phyloP scores from a whole-genome alignment of 2,888 invertebrate species.

The Acleris sparsana region DNA sequence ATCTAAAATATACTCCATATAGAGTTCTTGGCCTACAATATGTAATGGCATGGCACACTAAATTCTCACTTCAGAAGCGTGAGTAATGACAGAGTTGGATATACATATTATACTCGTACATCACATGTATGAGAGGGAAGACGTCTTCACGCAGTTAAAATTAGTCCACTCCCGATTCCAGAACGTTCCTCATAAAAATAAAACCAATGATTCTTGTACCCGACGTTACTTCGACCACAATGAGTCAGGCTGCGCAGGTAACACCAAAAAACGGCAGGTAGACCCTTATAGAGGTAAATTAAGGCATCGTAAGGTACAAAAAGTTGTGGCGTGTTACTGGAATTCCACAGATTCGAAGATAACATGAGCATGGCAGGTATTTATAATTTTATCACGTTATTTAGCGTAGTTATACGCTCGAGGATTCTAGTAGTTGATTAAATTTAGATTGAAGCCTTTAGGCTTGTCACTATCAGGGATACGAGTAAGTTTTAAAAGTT shows the following conservation, averaged over 20 bases:
- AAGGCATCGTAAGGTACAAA: slow-evolving; percentile 31
- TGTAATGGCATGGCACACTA: no score
- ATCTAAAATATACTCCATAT: no score
- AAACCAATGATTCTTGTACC: slow-evolving; percentile 20
- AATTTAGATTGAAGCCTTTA: not conserved
- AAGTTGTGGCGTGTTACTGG: slow-evolving; percentile 16
- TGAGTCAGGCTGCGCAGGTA: slow-evolving; percentile 47
- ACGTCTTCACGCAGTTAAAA: not conserved
- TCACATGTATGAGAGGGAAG: no score
- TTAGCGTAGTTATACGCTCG: slow-evolving; percentile 6
- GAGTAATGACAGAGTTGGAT: no score
- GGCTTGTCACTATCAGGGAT: not conserved
- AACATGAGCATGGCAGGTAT: slow-evolving; percentile 18
- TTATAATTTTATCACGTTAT: slow-evolving; percentile 34
- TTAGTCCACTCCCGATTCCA: slow-evolving; percentile 3
- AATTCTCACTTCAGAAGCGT: no score
- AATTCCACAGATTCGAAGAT: slow-evolving; percentile 26
- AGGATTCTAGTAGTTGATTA: slow-evolving; percentile 8
- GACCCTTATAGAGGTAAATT: slow-evolving; percentile 32
- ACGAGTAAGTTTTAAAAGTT: not conserved
- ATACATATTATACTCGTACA: no score
- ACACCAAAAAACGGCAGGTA: slow-evolving; percentile 41
- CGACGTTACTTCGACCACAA: slow-evolving; percentile 38
- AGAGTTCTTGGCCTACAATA: no score
- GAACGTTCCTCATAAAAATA: slow-evolving; percentile 9